Percentiles rank a stretch among this genome's conserved stretches.
phyloP scores from a whole-genome alignment of 2,113 vertebrate genomes.

The Centropristis striata region DNA sequence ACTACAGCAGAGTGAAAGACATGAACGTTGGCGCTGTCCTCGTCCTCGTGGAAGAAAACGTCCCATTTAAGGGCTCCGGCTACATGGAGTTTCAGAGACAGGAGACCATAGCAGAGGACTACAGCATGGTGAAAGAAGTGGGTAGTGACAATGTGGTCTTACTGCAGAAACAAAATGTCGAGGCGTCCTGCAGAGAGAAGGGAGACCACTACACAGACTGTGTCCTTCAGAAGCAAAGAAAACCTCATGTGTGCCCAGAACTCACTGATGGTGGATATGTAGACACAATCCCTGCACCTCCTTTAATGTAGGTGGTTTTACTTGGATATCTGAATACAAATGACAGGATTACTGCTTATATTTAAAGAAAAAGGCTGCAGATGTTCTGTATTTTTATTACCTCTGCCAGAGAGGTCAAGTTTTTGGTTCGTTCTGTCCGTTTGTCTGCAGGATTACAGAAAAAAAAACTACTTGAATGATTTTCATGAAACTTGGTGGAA shows the following conservation, averaged over 20 bases:
- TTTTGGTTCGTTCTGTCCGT: too few relatives aligned
- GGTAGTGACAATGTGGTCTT: constrained; percentile 82
- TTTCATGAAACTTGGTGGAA: too few relatives aligned
- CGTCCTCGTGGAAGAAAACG: constrained; percentile 81
- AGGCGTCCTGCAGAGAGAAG: constrained; percentile 5
- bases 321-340: neutral
- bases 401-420: too few relatives aligned
- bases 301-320: constrained; percentile 30
- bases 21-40: constrained; percentile 81
- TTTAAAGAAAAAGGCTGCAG: neutral
- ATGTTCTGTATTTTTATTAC: neutral
- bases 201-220: constrained; percentile 4
- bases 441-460: too few relatives aligned
- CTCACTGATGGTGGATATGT: constrained; percentile 60
- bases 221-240: constrained; percentile 15
- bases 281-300: constrained; percentile 27
- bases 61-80: constrained; percentile 60
- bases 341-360: neutral
- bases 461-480: too few relatives aligned
- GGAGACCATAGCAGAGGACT: constrained; percentile 80
- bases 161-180: constrained; percentile 81
- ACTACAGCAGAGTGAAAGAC: constrained; percentile 88
- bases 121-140: constrained; percentile 89
- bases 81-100: constrained; percentile 82
- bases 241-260: constrained; percentile 11